Conservation (phyloP, 2,888 invertebrate genomes). For the Liodrosophila aerea region DNA sequence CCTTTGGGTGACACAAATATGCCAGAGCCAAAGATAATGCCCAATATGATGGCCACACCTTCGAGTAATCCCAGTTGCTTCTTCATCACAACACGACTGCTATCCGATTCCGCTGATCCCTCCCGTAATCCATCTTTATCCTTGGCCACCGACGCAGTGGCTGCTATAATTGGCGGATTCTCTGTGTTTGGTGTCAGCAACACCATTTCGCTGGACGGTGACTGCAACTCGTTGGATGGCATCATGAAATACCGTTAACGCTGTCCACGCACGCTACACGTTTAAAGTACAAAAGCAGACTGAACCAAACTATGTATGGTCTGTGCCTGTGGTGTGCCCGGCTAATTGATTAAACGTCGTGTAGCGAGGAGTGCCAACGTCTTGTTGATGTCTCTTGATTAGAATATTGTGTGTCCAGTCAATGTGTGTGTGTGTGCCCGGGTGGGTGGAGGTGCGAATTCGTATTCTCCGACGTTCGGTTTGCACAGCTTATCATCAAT, state of each 20-base stretch:
- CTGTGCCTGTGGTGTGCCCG: slow-evolving; percentile 39
- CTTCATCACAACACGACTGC: slow-evolving; percentile 88
- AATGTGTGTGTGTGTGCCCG: slow-evolving; percentile 8
- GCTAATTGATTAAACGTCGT: slow-evolving; percentile 64
- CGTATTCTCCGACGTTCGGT: slow-evolving; percentile 18
- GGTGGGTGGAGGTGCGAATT: slow-evolving; percentile 19
- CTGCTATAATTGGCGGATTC: slow-evolving; percentile 46
- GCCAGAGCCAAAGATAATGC: slow-evolving; percentile 97
- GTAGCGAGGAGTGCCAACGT: slow-evolving; percentile 34
- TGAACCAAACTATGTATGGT: slow-evolving; percentile 13
- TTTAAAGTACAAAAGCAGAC: slow-evolving; percentile 37
- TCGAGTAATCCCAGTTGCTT: slow-evolving; percentile 94
- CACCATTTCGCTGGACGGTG: slow-evolving; percentile 81
- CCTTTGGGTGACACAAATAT: slow-evolving; percentile 98
- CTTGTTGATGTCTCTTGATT: slow-evolving; percentile 36
- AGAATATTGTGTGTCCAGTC: slow-evolving; percentile 15
- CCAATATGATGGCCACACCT: slow-evolving; percentile 96
- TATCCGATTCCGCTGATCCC: slow-evolving; percentile 63
- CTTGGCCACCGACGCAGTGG: slow-evolving; percentile 13
- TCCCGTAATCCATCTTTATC: slow-evolving; percentile 51
- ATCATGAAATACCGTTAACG: slow-evolving; percentile 49
- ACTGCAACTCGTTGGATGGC: slow-evolving; percentile 70
- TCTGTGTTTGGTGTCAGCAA: slow-evolving; percentile 80
- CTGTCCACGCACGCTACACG: slow-evolving; percentile 53
- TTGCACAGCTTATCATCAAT: slow-evolving; percentile 49